Conservation (phyloP, 1,140 invertebrate genomes). For the Drosophila sulfurigaster region DNA sequence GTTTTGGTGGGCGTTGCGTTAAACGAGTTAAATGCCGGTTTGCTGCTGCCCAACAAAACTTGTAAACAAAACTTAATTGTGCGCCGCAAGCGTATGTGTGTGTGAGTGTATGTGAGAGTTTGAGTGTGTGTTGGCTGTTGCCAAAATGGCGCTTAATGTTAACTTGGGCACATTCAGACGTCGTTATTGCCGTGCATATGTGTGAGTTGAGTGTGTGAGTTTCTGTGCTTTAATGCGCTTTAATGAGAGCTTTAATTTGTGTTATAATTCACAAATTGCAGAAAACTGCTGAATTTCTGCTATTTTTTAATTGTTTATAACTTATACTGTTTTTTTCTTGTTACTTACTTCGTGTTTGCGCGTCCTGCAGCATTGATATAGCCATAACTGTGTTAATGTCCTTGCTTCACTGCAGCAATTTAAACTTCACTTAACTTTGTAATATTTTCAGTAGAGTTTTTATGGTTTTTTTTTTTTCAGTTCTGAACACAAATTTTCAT, state of each 20-base stretch:
- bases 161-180: slow-evolving; percentile 60
- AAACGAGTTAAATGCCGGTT: slow-evolving; percentile 76
- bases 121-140: slow-evolving; percentile 23
- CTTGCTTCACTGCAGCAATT: slow-evolving; percentile 35
- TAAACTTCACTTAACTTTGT: slow-evolving; percentile 37
- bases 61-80: slow-evolving; percentile 78
- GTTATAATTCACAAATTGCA: neutral
- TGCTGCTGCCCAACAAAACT: slow-evolving; percentile 49
- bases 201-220: slow-evolving; percentile 9
- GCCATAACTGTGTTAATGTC: slow-evolving; percentile 61
- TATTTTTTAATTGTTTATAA: neutral
- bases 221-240: slow-evolving; percentile 25
- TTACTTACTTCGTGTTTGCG: slow-evolving; percentile 84
- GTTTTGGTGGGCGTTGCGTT: slow-evolving; percentile 68
- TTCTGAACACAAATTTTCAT: slow-evolving; percentile 61
- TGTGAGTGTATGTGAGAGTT: slow-evolving; percentile 7
- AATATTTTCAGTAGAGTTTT: neutral
- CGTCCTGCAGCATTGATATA: slow-evolving; percentile 84
- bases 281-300: slow-evolving; percentile 1
- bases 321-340: neutral
- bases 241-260: slow-evolving; percentile 43
- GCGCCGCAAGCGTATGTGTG: slow-evolving; percentile 19
- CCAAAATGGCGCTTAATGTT: slow-evolving; percentile 61
- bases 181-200: slow-evolving; percentile 58
- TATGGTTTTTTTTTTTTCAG: slow-evolving; percentile 28